Conservation (phyloP, 1,140 invertebrate genomes). For the Drosophila busckii region DNA sequence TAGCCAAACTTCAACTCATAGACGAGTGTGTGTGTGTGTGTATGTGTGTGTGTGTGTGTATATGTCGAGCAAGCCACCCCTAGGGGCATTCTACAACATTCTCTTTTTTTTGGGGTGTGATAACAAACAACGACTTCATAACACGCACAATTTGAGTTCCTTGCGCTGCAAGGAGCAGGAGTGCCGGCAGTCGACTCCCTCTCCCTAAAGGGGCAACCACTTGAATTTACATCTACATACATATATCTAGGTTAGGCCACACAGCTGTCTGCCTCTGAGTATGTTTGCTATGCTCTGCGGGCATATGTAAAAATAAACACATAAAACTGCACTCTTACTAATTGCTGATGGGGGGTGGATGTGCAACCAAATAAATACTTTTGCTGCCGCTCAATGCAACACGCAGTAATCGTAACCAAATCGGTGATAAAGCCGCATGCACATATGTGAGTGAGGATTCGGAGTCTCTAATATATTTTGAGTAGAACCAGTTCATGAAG, state of each 20-base stretch:
- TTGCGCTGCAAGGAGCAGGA: slow-evolving; percentile 25
- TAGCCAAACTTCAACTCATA: slow-evolving; percentile 2
- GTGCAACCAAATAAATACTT: slow-evolving; percentile 1
- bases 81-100: too few relatives aligned
- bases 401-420: slow-evolving; percentile 45
- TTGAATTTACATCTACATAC: slow-evolving; percentile 12
- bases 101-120: slow-evolving; percentile 57
- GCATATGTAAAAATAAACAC: slow-evolving; percentile 69
- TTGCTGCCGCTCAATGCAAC: slow-evolving; percentile 19
- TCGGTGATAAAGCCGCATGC: slow-evolving; percentile 50
- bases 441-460: slow-evolving; percentile 24
- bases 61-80: slow-evolving; percentile 49
- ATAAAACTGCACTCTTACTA: slow-evolving; percentile 75
- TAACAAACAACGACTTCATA: slow-evolving; percentile 49
- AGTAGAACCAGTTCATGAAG: background rate
- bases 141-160: slow-evolving; percentile 68
- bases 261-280: slow-evolving; percentile 46
- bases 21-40: background rate
- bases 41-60: slow-evolving; percentile 12
- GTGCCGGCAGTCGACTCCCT: slow-evolving; percentile 16
- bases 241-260: slow-evolving; percentile 68
- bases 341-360: slow-evolving; percentile 53
- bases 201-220: slow-evolving; percentile 31
- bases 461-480: slow-evolving; percentile 32
- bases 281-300: slow-evolving; percentile 30